Evolutionary conservation across 2,113 vertebrate genomes (phyloP).

Genomic region (Halichoerus grypus): DNA sequence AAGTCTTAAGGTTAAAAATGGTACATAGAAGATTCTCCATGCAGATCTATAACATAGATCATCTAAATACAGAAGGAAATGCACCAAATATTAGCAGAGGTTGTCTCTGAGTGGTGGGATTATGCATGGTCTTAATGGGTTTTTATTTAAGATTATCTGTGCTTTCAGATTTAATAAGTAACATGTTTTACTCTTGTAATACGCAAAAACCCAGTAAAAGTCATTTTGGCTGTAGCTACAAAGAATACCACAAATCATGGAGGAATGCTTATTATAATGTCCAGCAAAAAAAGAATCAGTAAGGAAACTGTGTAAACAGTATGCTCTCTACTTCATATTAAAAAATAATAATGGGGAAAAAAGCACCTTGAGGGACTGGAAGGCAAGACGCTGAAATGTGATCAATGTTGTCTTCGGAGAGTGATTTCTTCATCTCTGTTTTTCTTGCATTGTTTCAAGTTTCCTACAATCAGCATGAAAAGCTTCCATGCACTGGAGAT

Average conservation of each 20-base stretch:
- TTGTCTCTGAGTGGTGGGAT: neutral
- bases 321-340: neutral
- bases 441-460: neutral
- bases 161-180: conserved; percentile 33
- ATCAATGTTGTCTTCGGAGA: neutral
- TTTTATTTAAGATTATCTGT: conserved; percentile 41
- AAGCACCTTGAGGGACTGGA: neutral
- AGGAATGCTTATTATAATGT: neutral
- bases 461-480: neutral
- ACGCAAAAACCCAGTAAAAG: neutral
- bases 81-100: neutral
- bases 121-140: neutral
- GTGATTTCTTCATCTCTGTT: conserved; percentile 1
- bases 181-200: neutral
- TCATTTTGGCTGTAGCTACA: neutral
- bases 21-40: neutral
- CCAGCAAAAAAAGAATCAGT: neutral
- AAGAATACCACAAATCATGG: neutral
- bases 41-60: neutral
- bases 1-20: neutral
- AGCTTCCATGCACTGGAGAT: neutral
- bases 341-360: neutral
- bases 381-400: neutral
- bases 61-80: neutral
- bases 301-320: neutral